Evolutionary conservation across 2,888 invertebrate species (phyloP).

Genomic region (Notodonta dromedarius): DNA sequence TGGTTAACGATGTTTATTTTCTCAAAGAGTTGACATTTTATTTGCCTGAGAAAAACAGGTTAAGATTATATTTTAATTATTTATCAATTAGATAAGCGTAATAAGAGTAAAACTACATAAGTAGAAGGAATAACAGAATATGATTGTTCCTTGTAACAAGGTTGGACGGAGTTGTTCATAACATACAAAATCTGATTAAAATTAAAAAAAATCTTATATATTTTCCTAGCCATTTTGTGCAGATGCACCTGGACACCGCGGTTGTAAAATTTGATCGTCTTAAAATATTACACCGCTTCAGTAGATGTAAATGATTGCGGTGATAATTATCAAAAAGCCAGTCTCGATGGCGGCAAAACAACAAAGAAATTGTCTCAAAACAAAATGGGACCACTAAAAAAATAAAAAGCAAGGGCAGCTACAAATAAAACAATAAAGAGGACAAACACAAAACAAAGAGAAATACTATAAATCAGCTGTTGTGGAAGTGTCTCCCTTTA

Average conservation of each 20-base stretch:
- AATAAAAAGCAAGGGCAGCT: constrained; percentile 39
- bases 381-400: constrained; percentile 43
- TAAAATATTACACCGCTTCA: constrained; percentile 22
- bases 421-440: constrained; percentile 57
- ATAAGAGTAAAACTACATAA: too few species aligned
- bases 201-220: not conserved
- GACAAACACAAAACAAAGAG: constrained; percentile 58
- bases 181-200: not conserved
- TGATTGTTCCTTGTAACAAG: too few species aligned
- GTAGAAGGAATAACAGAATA: not conserved
- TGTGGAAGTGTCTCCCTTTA: constrained; percentile 58
- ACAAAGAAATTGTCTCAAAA: constrained; percentile 53
- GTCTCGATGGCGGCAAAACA: constrained; percentile 36
- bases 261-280: constrained; percentile 15
- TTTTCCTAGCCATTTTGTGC: not conserved
- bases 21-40: too few species aligned
- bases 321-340: constrained; percentile 45
- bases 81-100: too few species aligned
- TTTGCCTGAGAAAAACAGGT: too few species aligned
- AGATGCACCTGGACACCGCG: constrained; percentile 3
- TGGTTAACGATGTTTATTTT: too few species aligned
- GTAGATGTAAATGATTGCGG: constrained; percentile 40
- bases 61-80: too few species aligned
- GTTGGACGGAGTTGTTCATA: too few species aligned
- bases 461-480: constrained; percentile 65